Base-by-base conservation (phyloP, 2,113 vertebrate genomes). In the Acanthisitta chloris region DNA sequence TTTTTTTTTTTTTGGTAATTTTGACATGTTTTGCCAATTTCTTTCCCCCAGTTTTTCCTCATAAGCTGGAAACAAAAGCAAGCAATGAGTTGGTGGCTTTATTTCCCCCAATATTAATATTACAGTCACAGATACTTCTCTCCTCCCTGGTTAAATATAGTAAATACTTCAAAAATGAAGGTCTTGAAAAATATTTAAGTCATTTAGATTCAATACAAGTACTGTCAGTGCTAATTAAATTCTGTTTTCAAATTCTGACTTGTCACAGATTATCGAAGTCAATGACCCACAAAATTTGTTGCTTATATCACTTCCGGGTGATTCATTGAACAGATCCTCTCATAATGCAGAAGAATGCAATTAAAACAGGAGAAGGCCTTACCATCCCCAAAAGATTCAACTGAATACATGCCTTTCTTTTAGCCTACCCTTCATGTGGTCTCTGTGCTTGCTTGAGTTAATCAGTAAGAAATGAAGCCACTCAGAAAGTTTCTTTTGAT, bases 241-340 rank as follows among this genome's bases (percentile, higher is more conserved):
- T 85, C 66, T 94, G 16, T 40, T 93, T 90, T 86, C 55, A 59
- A 81, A 79, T 80, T 91, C 71, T 78, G 36, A 59, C 40, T 96
- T 83, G 59, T 78, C 86, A 78, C 14, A 48, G 51, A 83, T 90
- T 95, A 87, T 83, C 78, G n/a, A 90, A 96, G 45, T 78, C 82
- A 74, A 36, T 90, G 86, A 93, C 64, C 82, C 82, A 92, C 33
- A 81, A 86, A 88, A 81, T 94, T 64, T 86, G n/a, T 77, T 92
- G 6, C 66, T 87, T 81, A 31, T 48, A 77, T 26, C 59, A 74
- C 28, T 94, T 93, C 82, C 82, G 86, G 87, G 82, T 95, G 55
- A 92, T 83, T 61, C 45, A 74, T 36, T 74, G 88, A 81, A 58
- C 46, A 43, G 81, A 81, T 81, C n/a, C 14, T 74, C 29, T 61